phyloP scores from a whole-genome alignment of 2,888 invertebrate species.

The Nomada lathburiana region DNA sequence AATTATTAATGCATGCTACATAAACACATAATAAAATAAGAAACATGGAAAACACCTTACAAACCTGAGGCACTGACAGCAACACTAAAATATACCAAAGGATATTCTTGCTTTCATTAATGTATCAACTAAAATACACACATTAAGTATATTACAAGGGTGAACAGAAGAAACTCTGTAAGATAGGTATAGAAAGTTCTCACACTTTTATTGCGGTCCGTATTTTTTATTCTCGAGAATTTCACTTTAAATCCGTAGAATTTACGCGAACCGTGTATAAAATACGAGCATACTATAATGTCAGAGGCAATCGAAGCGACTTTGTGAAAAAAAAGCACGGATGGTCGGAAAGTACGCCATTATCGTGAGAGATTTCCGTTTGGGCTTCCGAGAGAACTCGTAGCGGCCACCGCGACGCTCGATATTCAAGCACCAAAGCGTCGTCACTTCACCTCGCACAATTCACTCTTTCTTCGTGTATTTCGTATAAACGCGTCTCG shows the following conservation, averaged over 20 bases:
- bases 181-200: slow-evolving; percentile 59
- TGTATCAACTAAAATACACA: slow-evolving; percentile 61
- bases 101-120: slow-evolving; percentile 55
- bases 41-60: slow-evolving; percentile 58
- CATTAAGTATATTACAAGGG: slow-evolving; percentile 57
- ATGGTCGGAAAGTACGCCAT: slow-evolving; percentile 77
- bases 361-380: slow-evolving; percentile 76
- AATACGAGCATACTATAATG: slow-evolving; percentile 31
- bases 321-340: slow-evolving; percentile 69
- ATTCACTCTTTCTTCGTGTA: slow-evolving; percentile 53
- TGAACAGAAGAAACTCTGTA: slow-evolving; percentile 59
- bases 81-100: slow-evolving; percentile 52
- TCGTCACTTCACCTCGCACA: slow-evolving; percentile 72
- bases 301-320: slow-evolving; percentile 43
- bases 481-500: slow-evolving; percentile 31
- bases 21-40: slow-evolving; percentile 49
- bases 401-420: slow-evolving; percentile 75
- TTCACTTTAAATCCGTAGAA: slow-evolving; percentile 20
- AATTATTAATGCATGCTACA: slow-evolving; percentile 19
- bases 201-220: slow-evolving; percentile 52
- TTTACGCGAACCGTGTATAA: background rate
- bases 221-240: slow-evolving; percentile 48
- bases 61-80: slow-evolving; percentile 65
- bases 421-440: slow-evolving; percentile 73
- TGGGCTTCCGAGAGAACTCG: slow-evolving; percentile 72